phyloP scores from a whole-genome alignment of 2,888 invertebrate genomes.

The Ormia ochracea region DNA sequence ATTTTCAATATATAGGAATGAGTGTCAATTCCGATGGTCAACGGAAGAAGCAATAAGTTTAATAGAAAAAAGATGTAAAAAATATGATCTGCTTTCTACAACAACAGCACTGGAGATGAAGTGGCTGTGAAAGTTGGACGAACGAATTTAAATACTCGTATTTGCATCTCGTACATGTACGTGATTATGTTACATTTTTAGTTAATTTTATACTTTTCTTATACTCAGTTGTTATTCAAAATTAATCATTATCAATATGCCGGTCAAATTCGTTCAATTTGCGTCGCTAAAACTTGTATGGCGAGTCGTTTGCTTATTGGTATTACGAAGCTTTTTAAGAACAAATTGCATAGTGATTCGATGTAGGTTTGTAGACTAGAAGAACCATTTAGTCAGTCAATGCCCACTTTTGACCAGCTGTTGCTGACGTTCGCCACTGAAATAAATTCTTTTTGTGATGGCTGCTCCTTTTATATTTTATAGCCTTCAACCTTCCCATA shows the following conservation, averaged over 20 bases:
- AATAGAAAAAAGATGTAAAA: neutral
- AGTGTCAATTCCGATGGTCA: constrained; percentile 9
- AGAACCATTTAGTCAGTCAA: constrained; percentile 33
- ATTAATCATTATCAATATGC: constrained; percentile 25
- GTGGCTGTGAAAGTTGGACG: neutral
- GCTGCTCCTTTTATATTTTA: constrained; percentile 55
- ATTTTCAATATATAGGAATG: constrained; percentile 28
- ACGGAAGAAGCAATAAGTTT: constrained; percentile 17
- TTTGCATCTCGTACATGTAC: constrained; percentile 42
- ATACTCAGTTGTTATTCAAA: neutral
- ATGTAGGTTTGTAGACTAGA: neutral
- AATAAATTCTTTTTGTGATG: constrained; percentile 64
- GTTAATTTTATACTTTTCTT: neutral
- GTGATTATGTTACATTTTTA: constrained; percentile 39
- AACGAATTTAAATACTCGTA: neutral
- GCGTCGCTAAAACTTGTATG: neutral
- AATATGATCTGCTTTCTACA: constrained; percentile 15
- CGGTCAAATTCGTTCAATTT: constrained; percentile 34
- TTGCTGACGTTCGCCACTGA: constrained; percentile 67
- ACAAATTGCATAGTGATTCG: neutral
- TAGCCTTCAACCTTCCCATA: neutral
- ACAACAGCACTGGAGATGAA: constrained; percentile 23
- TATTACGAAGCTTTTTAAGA: neutral
- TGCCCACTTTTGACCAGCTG: constrained; percentile 64
- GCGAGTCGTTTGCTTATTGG: neutral